A percentile compares a stretch with the other conserved stretches of the same genome.
Conservation (phyloP, 2,113 vertebrate genomes). For the Chloropsis hardwickii region DNA sequence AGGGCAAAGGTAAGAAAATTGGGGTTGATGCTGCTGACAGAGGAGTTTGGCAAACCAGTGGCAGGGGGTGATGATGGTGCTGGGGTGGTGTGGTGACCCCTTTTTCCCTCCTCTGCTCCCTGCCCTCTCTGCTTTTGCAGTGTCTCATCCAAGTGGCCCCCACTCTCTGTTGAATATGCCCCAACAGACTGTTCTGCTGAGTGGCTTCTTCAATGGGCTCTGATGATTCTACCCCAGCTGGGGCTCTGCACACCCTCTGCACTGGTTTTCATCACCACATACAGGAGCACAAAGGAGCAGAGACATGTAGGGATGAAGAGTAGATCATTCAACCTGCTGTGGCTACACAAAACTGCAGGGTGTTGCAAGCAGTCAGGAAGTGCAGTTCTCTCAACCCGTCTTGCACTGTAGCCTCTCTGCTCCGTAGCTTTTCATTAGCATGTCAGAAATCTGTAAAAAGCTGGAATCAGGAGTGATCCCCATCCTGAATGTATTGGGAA, state of each 20-base stretch:
- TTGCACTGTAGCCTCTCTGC: background rate
- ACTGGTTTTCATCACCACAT: background rate
- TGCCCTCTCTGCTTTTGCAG: background rate
- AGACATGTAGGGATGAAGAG: background rate
- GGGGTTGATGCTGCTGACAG: background rate
- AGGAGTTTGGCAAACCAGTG: background rate
- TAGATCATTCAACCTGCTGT: background rate
- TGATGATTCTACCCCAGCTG: background rate
- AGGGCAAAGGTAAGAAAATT: background rate
- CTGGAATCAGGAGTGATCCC: background rate
- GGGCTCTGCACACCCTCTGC: background rate
- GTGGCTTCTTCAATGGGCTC: background rate
- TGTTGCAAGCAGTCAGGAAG: background rate
- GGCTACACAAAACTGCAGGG: background rate
- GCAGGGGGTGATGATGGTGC: background rate
- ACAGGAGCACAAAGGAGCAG: background rate
- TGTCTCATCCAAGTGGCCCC: background rate
- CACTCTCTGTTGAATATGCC: background rate
- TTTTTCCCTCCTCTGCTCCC: background rate
- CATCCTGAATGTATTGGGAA: background rate
- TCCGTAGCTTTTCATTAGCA: background rate
- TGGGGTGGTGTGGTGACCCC: background rate
- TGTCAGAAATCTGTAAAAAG: background rate
- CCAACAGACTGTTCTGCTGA: background rate
- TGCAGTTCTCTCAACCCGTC: background rate